These are phyloP conservation scores for Penaeus chinensis DNA, from an alignment of 1,140 invertebrate genomes.

Conservation along the genomic window DNA sequence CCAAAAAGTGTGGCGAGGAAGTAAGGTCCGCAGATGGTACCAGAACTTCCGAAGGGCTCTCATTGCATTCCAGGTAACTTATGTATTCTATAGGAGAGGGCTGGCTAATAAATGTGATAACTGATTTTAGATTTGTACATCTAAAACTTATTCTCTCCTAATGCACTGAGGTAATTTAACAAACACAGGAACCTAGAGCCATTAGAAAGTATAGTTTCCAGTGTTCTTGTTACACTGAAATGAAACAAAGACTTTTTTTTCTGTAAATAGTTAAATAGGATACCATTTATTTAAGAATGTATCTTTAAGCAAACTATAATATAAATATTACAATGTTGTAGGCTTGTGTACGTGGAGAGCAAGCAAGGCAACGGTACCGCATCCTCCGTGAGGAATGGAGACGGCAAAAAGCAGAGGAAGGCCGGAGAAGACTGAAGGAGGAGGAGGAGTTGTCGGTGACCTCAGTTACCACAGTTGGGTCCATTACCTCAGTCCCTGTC, in stretches of 20 bases:
- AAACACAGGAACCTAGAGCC: not conserved
- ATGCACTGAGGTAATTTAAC: too few relatives aligned
- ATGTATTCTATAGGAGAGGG: slow-evolving; percentile 72
- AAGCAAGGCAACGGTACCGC: slow-evolving; percentile 30
- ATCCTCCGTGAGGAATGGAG: slow-evolving; percentile 42
- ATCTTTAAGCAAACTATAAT: not conserved
- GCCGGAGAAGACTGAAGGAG: slow-evolving; percentile 33
- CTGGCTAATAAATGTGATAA: slow-evolving; percentile 65
- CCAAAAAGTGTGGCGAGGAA: slow-evolving; percentile 81
- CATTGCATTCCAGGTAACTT: slow-evolving; percentile 79
- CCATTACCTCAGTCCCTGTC: not conserved
- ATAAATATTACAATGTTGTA: not conserved
- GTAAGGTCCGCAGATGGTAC: slow-evolving; percentile 77
- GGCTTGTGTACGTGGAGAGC: slow-evolving; percentile 43
- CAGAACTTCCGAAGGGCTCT: slow-evolving; percentile 74
- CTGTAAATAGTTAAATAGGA: not conserved
- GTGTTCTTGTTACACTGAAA: not conserved
- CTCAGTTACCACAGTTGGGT: slow-evolving; percentile 22
- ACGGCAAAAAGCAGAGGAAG: slow-evolving; percentile 16
- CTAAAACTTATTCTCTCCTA: not conserved
- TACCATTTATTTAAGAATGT: not conserved
- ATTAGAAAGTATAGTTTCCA: not conserved
- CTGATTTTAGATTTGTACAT: not conserved
- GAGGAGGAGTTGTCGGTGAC: slow-evolving; percentile 24
- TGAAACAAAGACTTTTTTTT: not conserved